phyloP scores from a whole-genome alignment of 2,888 invertebrate species.

The Allolobophora icterica region DNA sequence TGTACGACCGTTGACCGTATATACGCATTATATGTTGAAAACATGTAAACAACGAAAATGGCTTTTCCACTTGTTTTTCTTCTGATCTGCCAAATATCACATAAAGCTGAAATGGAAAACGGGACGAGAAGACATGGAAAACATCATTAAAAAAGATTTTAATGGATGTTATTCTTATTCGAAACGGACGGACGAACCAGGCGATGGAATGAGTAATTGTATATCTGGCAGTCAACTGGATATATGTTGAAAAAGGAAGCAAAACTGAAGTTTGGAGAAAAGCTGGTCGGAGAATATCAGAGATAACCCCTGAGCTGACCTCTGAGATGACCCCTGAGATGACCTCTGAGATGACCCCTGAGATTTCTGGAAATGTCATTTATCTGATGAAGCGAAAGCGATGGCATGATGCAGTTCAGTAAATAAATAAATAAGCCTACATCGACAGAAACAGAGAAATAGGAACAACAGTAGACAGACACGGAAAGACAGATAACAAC shows the following conservation, averaged over 20 bases:
- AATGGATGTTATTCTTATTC: neutral
- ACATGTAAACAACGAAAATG: too few species aligned
- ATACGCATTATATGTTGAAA: too few species aligned
- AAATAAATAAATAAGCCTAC: neutral
- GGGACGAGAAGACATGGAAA: neutral
- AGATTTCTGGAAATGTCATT: neutral
- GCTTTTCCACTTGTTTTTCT: too few species aligned
- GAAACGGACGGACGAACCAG: neutral
- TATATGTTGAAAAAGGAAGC: too few species aligned
- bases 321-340: neutral
- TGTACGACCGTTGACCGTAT: neutral
- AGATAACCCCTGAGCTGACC: neutral
- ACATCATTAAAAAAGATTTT: neutral
- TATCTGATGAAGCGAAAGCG: neutral
- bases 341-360: neutral
- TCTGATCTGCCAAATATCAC: neutral
- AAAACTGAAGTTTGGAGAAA: neutral
- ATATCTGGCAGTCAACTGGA: too few species aligned
- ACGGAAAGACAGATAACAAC: neutral
- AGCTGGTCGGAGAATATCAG: too few species aligned
- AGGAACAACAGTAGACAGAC: neutral
- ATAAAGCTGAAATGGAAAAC: neutral
- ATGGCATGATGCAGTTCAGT: too few species aligned
- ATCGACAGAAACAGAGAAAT: neutral
- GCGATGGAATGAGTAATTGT: neutral